Percentiles rank a stretch among this genome's conserved stretches.
Conservation (phyloP, 2,797 vertebrate species). For the Cirrhinus molitorella region DNA sequence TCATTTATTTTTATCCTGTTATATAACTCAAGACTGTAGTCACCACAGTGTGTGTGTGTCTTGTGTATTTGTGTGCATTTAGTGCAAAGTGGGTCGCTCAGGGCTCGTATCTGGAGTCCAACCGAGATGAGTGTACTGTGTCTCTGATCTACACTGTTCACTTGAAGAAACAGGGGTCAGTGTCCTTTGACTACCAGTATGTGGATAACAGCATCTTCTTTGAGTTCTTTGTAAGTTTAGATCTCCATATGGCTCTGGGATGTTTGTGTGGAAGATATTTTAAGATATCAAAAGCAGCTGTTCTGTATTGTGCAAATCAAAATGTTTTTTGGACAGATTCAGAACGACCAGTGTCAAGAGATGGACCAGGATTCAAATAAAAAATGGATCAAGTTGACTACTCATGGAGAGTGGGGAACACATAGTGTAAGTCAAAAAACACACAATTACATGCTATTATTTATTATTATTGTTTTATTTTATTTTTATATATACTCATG, state of each 20-base stretch:
- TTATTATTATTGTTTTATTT: background rate
- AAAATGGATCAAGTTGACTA: constrained; percentile 93
- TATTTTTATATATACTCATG: background rate
- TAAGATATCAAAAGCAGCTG: background rate
- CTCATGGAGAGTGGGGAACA: constrained; percentile 90
- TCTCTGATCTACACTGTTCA: constrained; percentile 97
- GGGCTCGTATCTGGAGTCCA: constrained; percentile 94
- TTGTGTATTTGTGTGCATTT: constrained; percentile 49
- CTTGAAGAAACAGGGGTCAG: constrained; percentile 93
- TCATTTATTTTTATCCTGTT: constrained; percentile 25
- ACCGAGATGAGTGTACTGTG: constrained; percentile 94
- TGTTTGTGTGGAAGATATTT: background rate
- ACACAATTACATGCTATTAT: background rate
- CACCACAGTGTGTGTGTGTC: background rate
- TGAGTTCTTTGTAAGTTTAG: constrained; percentile 94
- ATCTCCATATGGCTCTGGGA: background rate
- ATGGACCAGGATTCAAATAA: constrained; percentile 86
- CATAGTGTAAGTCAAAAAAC: constrained; percentile 79
- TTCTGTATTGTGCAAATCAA: background rate
- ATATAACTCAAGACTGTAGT: constrained; percentile 4
- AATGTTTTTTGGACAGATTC: constrained; percentile 81
- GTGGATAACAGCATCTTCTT: constrained; percentile 97
- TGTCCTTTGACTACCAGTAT: constrained; percentile 97
- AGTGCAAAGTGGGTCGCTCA: constrained; percentile 94
- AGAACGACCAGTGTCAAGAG: constrained; percentile 98